Conservation (phyloP, 2,113 vertebrate species). For the Galbula dea region DNA sequence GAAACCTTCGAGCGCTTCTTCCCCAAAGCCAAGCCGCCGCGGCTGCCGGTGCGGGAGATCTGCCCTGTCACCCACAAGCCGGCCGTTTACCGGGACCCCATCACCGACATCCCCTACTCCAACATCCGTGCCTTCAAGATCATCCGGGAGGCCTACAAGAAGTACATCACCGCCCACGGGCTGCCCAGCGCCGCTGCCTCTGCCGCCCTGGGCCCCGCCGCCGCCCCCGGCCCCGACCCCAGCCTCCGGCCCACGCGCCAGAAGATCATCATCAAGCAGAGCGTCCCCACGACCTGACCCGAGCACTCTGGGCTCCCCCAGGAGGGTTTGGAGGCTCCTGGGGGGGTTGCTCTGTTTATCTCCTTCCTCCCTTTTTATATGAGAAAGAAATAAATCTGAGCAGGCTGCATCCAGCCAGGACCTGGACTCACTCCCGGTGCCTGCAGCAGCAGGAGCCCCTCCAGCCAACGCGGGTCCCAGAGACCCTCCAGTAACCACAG, state of each 20-base stretch:
- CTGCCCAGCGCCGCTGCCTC: conserved; percentile 78
- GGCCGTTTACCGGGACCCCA: conserved; percentile 88
- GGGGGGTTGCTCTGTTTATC: background rate
- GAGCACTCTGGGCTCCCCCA: too few relatives aligned
- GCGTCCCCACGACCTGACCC: conserved; percentile 45
- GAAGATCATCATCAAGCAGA: conserved; percentile 85
- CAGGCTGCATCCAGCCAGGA: too few relatives aligned
- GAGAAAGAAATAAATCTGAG: background rate
- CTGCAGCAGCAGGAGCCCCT: too few relatives aligned
- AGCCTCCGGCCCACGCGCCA: conserved; percentile 71
- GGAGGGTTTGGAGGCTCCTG: too few relatives aligned
- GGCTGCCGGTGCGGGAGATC: conserved; percentile 83
- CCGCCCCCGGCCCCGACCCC: conserved; percentile 45
- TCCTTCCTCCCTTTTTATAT: background rate
- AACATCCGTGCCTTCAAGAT: conserved; percentile 90
- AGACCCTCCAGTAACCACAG: too few relatives aligned
- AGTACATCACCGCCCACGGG: conserved; percentile 91
- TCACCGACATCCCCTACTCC: conserved; percentile 94
- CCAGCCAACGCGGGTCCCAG: too few relatives aligned
- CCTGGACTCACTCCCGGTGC: too few relatives aligned
- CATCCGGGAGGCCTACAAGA: conserved; percentile 92
- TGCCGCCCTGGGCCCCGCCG: background rate
- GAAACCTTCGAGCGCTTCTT: conserved; percentile 85
- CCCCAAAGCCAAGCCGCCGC: conserved; percentile 61
- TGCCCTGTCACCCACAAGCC: conserved; percentile 93